Base-by-base conservation (phyloP, 2,797 vertebrate species). In the Denticeps clupeoides region DNA sequence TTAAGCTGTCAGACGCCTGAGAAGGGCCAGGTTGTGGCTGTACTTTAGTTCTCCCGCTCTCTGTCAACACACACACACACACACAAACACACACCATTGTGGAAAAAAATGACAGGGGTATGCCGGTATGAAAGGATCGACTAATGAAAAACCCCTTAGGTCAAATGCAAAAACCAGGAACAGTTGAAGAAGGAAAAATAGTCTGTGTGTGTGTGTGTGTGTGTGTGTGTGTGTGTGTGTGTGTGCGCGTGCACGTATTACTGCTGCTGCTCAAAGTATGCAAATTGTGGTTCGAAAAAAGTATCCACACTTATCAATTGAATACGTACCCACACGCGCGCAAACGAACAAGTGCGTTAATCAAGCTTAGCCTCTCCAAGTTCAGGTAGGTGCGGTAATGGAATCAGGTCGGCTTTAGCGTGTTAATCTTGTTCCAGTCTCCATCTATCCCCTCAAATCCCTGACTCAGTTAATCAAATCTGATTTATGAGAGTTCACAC, bases 371-470 rank as follows among this genome's bases (percentile, higher is more conserved):
- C 9, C 33, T 16, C 8, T 37, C 4, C 29, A 47, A 40, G 25
- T 47, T 38, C 48, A 31, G 25, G 40, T 48, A 15, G 37, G 22
- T 12, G 8, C n/a, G 28, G 18, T 21, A 47, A 25, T 23, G 21
- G 45, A 37, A 43, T 52, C 18, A 47, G 15, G 21, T 25, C 10
- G 31, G 45, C 41, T 52, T 53, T 44, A 23, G 25, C 26, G 56
- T 24, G 11, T 52, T 58, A 45, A 45, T 40, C 35, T 41, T 31
- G 9, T 40, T 45, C 31, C 37, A 47, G 38, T 51, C 33, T 31
- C 7, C 46, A n/a, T 19, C 45, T 33, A 48, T 52, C 40, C 33
- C 28, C 46, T 45, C 45, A 35, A 45, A 48, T 33, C 46, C 44
- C 45, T n/a, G 16, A 42, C 26, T 49, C 19, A 3, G 55, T 32